phyloP scores from a whole-genome alignment of 2,888 invertebrate genomes.

The Cabera pusaria region DNA sequence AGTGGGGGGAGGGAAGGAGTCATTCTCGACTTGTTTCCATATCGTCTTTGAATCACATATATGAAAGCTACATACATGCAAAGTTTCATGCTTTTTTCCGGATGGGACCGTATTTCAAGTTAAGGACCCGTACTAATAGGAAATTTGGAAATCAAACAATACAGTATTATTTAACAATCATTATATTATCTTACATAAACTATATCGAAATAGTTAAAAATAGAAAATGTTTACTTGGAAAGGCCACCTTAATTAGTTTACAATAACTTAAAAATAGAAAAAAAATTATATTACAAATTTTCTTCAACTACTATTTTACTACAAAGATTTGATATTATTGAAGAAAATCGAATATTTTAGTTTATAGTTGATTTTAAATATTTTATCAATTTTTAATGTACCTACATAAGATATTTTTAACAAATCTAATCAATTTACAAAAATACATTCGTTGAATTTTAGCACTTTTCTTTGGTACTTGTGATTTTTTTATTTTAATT shows the following conservation, averaged over 20 bases:
- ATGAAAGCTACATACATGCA: no score
- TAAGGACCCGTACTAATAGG: no score
- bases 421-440: slow-evolving; percentile 23
- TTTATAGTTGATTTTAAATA: slow-evolving; percentile 1
- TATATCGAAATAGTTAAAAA: slow-evolving; percentile 72
- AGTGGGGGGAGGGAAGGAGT: no score
- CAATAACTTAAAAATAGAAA: slow-evolving; percentile 32
- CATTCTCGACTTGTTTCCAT: no score
- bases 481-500: no score
- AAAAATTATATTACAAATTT: slow-evolving; percentile 27
- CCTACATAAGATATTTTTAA: not conserved
- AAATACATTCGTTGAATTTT: slow-evolving; percentile 28
- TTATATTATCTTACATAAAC: slow-evolving; percentile 68
- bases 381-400: not conserved
- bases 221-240: slow-evolving; percentile 77
- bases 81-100: no score
- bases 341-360: slow-evolving; percentile 12
- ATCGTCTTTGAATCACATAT: no score
- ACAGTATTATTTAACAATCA: slow-evolving; percentile 44
- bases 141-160: no score
- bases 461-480: slow-evolving; percentile 23
- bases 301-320: slow-evolving; percentile 15
- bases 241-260: slow-evolving; percentile 67
- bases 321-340: slow-evolving; percentile 12
- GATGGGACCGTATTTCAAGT: no score